Evolutionary conservation across 2,888 invertebrate species (phyloP).

Genomic region (Sinodicranocentrus sp.): DNA sequence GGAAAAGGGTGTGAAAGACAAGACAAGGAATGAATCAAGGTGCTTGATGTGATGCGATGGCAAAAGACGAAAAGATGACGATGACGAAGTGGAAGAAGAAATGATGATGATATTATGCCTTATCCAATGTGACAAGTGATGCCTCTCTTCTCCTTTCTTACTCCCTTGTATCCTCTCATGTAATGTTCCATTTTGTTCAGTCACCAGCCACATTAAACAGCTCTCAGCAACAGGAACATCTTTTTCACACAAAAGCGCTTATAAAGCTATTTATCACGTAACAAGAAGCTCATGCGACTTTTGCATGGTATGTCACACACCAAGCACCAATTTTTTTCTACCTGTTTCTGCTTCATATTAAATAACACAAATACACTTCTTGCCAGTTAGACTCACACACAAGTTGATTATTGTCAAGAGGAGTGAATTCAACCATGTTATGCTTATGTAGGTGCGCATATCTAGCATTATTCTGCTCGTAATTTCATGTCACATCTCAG

Average conservation of each 20-base stretch:
- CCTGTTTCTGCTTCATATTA: not conserved
- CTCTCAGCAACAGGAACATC: slow-evolving; percentile 33
- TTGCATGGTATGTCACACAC: not conserved
- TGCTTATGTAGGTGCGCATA: no score
- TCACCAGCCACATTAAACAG: not conserved
- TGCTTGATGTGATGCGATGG: slow-evolving; percentile 59
- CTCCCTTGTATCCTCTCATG: not conserved
- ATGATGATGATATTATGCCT: slow-evolving; percentile 61
- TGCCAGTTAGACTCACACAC: no score
- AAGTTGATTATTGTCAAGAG: not conserved
- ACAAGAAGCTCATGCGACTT: not conserved
- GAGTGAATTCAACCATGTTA: no score
- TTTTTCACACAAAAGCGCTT: slow-evolving; percentile 38
- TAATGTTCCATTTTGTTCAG: slow-evolving; percentile 58
- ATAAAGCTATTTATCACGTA: slow-evolving; percentile 54
- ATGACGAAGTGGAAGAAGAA: slow-evolving; percentile 55
- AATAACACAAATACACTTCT: not conserved
- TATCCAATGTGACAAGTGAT: slow-evolving; percentile 66
- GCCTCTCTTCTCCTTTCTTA: slow-evolving; percentile 27
- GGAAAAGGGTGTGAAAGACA: slow-evolving; percentile 21
- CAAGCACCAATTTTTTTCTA: not conserved
- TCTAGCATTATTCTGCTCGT: no score
- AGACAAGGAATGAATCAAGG: slow-evolving; percentile 57
- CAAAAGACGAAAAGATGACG: slow-evolving; percentile 48
- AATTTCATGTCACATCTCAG: no score